These are phyloP conservation scores for Pandion haliaetus DNA, from an alignment of 2,113 vertebrate species.

Conservation along the genomic window DNA sequence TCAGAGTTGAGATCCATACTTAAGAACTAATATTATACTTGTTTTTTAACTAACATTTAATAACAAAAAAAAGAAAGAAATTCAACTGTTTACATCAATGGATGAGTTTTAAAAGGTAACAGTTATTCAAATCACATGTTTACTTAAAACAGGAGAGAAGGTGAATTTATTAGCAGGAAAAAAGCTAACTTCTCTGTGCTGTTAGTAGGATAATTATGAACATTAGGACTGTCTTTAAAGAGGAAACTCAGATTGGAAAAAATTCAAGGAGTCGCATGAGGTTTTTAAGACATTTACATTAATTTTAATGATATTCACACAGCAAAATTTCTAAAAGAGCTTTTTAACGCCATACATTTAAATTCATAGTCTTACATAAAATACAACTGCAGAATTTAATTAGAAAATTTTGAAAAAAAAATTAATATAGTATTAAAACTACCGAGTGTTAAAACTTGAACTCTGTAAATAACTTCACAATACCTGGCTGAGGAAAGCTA, in stretches of 20 bases:
- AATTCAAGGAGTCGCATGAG: not conserved
- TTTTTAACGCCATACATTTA: not conserved
- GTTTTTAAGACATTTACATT: not conserved
- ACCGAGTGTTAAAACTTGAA: not conserved
- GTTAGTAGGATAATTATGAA: not conserved
- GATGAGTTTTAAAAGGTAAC: not conserved
- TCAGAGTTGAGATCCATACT: not conserved
- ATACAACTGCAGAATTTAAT: not conserved
- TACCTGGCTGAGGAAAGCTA: slow-evolving; percentile 27
- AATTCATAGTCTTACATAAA: not conserved
- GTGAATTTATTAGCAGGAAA: not conserved
- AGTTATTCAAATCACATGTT: not conserved
- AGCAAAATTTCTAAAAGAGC: not conserved
- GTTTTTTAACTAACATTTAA: not conserved
- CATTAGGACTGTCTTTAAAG: not conserved
- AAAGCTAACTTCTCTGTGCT: not conserved
- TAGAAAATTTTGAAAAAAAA: not conserved
- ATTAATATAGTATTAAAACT: not conserved
- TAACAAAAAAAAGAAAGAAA: not conserved
- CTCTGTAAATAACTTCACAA: slow-evolving; percentile 21
- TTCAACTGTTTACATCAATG: not conserved
- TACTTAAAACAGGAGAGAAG: not conserved
- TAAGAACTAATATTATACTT: not conserved
- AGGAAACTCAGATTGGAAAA: not conserved
- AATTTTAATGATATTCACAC: not conserved